phyloP scores from a whole-genome alignment of 2,888 invertebrate species.

The Ophioninae sp. region DNA sequence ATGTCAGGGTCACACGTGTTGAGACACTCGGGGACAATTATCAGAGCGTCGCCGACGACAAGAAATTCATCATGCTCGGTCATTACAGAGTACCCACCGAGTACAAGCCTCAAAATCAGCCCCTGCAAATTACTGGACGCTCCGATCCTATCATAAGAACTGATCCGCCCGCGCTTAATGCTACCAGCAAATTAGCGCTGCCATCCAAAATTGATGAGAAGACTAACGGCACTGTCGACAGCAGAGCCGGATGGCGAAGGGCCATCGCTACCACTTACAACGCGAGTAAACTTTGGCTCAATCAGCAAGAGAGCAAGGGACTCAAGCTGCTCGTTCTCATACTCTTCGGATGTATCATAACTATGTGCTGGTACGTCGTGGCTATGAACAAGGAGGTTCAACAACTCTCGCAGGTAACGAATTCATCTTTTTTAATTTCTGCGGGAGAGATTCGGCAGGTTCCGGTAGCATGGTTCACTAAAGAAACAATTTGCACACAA shows the following conservation, averaged over 20 bases:
- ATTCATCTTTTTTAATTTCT: not conserved
- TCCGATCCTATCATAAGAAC: conserved; percentile 76
- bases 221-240: conserved; percentile 62
- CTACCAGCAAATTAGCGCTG: conserved; percentile 66
- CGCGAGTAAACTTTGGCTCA: conserved; percentile 84
- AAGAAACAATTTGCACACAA: too few relatives aligned
- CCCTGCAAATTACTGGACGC: conserved; percentile 77
- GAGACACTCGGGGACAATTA: conserved; percentile 69
- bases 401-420: conserved; percentile 77
- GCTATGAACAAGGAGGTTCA: conserved; percentile 84
- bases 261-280: conserved; percentile 66
- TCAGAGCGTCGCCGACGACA: conserved; percentile 67
- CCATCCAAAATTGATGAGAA: conserved; percentile 47
- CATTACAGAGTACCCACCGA: conserved; percentile 77
- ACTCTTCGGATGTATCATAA: conserved; percentile 86
- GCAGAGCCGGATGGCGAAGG: conserved; percentile 68
- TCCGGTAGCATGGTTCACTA: not conserved
- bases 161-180: conserved; percentile 61
- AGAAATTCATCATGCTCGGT: conserved; percentile 73
- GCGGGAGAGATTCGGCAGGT: conserved; percentile 17
- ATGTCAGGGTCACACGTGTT: conserved; percentile 67
- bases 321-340: conserved; percentile 87
- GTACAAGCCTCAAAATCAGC: conserved; percentile 76
- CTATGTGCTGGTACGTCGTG: conserved; percentile 89
- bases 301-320: conserved; percentile 89